Evolutionary conservation across 2,888 invertebrate species (phyloP).

Genomic region (Tachystola acroxantha): DNA sequence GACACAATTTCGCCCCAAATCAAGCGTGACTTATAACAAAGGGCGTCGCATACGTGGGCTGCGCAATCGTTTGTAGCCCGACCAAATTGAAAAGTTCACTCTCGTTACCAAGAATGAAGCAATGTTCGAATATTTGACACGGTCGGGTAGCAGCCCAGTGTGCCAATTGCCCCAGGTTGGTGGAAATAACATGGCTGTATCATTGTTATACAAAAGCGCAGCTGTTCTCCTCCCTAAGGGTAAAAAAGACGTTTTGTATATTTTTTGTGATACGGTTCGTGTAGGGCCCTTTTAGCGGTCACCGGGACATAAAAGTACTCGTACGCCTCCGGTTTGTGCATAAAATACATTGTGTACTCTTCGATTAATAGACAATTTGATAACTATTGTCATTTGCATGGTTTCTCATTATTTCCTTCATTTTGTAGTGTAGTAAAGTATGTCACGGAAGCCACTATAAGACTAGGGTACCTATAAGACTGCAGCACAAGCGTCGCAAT

Average conservation of each 20-base stretch:
- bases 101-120: conserved; percentile 10
- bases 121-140: conserved; percentile 23
- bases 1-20: conserved; percentile 71
- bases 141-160: conserved; percentile 43
- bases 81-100: conserved; percentile 28
- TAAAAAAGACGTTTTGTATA: conserved; percentile 71
- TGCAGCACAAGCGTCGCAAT: no score
- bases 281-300: conserved; percentile 66
- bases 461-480: no score
- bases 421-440: no score
- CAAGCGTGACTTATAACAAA: conserved; percentile 73
- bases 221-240: conserved; percentile 71
- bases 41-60: conserved; percentile 50
- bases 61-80: conserved; percentile 50
- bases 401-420: no score
- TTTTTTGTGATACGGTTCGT: conserved; percentile 47
- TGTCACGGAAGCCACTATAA: no score
- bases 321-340: conserved; percentile 43
- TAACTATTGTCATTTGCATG: no score
- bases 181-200: conserved; percentile 70
- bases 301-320: conserved; percentile 56
- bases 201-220: conserved; percentile 74
- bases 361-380: no score
- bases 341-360: conserved; percentile 27
- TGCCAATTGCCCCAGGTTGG: conserved; percentile 65